These are phyloP conservation scores for Catamblyrhynchus diadema DNA, from an alignment of 2,797 vertebrate genomes.

Conservation along the genomic window DNA sequence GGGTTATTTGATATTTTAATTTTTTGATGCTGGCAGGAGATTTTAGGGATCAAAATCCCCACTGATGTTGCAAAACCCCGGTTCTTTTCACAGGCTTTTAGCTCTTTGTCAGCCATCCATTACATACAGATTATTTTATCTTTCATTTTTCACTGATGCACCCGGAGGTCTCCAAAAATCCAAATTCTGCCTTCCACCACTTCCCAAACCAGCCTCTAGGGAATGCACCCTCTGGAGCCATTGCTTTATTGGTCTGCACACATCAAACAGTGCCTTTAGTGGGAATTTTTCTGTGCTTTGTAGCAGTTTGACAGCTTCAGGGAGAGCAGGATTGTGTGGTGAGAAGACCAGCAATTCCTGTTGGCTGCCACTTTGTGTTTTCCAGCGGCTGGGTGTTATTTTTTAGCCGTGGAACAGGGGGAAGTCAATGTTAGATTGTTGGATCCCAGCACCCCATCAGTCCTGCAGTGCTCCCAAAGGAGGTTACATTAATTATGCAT, in stretches of 20 bases:
- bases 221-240: fast-evolving
- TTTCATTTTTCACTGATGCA: not conserved
- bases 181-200: not conserved
- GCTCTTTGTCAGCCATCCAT: not conserved
- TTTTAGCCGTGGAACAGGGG: fast-evolving
- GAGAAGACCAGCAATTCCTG: not conserved
- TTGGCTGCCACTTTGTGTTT: not conserved
- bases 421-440: fast-evolving
- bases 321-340: not conserved
- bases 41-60: not conserved
- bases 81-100: not conserved
- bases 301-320: not conserved
- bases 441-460: not conserved
- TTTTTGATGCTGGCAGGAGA: not conserved
- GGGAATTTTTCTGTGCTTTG: not conserved
- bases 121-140: not conserved
- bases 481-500: not conserved
- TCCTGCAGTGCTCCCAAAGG: not conserved
- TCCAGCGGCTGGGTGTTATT: not conserved
- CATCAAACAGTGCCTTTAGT: not conserved
- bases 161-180: not conserved
- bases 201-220: not conserved
- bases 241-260: not conserved
- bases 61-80: not conserved
- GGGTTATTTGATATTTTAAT: not conserved